A percentile compares a stretch with the other conserved stretches of the same genome.
Evolutionary conservation across 2,113 vertebrate species (phyloP).

Genomic region (Hipposideros armiger): DNA sequence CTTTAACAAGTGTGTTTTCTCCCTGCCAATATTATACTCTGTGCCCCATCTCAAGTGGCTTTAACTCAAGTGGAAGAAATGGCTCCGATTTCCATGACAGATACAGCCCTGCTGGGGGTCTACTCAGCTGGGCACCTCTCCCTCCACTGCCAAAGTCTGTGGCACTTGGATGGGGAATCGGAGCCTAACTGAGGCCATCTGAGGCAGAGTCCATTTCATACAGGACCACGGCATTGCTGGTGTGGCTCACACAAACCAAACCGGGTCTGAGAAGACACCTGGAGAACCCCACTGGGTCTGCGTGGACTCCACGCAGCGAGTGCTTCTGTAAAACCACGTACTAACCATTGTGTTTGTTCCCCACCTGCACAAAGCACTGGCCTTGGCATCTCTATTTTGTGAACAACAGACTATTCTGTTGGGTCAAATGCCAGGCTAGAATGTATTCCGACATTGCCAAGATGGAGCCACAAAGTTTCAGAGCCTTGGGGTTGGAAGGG

Average conservation of each 20-base stretch:
- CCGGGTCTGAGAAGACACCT: not conserved
- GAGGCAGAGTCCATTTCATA: not conserved
- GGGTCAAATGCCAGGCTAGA: not conserved
- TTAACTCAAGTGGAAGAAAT: not conserved
- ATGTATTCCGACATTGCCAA: not conserved
- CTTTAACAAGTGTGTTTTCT: slow-evolving; percentile 8
- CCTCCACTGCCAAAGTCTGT: not conserved
- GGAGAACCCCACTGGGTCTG: not conserved
- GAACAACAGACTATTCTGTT: not conserved
- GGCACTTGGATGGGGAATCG: not conserved
- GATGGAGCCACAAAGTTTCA: not conserved
- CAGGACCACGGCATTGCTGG: accelerated
- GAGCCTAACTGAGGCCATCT: not conserved
- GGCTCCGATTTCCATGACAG: not conserved
- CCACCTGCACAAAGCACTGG: not conserved
- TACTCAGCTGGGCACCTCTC: not conserved
- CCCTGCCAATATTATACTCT: not conserved
- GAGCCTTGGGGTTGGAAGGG: not conserved
- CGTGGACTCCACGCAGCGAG: no score
- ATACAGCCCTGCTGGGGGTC: not conserved
- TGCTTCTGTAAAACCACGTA: not conserved
- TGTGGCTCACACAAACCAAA: not conserved
- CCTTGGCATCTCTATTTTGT: not conserved
- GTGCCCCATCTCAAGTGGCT: not conserved
- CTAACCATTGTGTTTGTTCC: not conserved